These are phyloP conservation scores for Intoshia linei DNA, from an alignment of 1,140 invertebrate genomes.

Conservation along the genomic window DNA sequence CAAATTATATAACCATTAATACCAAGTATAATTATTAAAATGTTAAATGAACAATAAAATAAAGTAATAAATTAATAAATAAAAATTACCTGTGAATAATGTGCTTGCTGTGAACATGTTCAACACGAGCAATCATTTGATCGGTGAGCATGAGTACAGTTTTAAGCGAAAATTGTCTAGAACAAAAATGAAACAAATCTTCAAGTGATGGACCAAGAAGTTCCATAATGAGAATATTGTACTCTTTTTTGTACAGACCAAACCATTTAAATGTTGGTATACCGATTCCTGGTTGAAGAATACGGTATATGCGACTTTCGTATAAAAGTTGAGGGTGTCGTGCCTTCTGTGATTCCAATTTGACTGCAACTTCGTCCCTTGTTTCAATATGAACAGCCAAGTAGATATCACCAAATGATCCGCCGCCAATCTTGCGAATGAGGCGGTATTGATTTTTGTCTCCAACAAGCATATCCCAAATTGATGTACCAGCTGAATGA, in stretches of 20 bases:
- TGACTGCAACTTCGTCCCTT: conserved; percentile 90
- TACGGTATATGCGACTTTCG: conserved; percentile 51
- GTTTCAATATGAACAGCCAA: conserved; percentile 70
- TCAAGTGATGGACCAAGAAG: conserved; percentile 3
- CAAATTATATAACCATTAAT: neutral
- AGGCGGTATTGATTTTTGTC: conserved; percentile 70
- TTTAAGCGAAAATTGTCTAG: conserved; percentile 2
- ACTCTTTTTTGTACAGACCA: conserved; percentile 78
- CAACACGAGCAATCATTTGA: conserved; percentile 6
- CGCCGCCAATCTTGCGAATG: conserved; percentile 76
- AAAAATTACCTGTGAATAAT: conserved; percentile 6
- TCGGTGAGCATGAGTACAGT: conserved; percentile 6
- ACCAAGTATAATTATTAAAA: neutral
- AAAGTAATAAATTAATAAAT: neutral
- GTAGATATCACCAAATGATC: conserved; percentile 94
- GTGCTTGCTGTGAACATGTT: conserved; percentile 7
- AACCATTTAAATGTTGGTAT: conserved; percentile 95
- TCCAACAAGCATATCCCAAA: no score
- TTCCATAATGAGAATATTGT: conserved; percentile 3
- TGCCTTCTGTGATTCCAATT: conserved; percentile 60
- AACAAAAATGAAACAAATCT: conserved; percentile 3
- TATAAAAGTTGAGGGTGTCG: conserved; percentile 73
- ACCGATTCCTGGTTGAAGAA: conserved; percentile 65
- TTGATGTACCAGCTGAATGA: no score
- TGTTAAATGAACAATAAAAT: neutral